Conservation (phyloP, 2,888 invertebrate species). For the Palloptera scutellata region DNA sequence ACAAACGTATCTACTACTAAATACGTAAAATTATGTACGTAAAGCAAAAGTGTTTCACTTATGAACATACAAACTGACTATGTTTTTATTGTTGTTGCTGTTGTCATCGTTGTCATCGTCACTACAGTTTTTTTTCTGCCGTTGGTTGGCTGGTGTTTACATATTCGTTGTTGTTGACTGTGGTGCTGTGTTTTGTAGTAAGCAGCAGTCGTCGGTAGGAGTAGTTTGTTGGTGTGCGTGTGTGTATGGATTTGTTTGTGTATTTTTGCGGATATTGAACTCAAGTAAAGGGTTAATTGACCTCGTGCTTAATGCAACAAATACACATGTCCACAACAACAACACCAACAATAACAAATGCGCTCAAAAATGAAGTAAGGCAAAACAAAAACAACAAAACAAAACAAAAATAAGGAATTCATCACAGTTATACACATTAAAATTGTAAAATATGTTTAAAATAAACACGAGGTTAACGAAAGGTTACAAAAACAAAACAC, state of each 20-base stretch:
- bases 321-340: constrained; percentile 20
- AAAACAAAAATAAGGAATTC: constrained; percentile 15
- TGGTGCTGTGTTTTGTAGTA: constrained; percentile 6
- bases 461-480: constrained; percentile 31
- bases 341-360: constrained; percentile 23
- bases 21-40: no score
- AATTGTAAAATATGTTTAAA: constrained; percentile 28
- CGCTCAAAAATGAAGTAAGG: constrained; percentile 15
- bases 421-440: constrained; percentile 5
- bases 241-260: constrained; percentile 37
- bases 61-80: no score
- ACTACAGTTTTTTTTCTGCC: background rate
- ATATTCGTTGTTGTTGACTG: constrained; percentile 17
- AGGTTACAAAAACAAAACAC: constrained; percentile 26
- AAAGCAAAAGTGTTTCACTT: no score
- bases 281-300: constrained; percentile 58
- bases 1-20: no score
- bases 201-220: no score
- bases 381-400: constrained; percentile 26
- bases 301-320: constrained; percentile 60
- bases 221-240: constrained; percentile 20
- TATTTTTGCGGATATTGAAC: constrained; percentile 57
- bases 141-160: constrained; percentile 6
- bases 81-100: constrained; percentile 13
- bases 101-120: constrained; percentile 11